Percentiles rank a stretch among this genome's conserved stretches.
Conservation (phyloP, 1,140 invertebrate genomes). For the Centruroides vittatus region DNA sequence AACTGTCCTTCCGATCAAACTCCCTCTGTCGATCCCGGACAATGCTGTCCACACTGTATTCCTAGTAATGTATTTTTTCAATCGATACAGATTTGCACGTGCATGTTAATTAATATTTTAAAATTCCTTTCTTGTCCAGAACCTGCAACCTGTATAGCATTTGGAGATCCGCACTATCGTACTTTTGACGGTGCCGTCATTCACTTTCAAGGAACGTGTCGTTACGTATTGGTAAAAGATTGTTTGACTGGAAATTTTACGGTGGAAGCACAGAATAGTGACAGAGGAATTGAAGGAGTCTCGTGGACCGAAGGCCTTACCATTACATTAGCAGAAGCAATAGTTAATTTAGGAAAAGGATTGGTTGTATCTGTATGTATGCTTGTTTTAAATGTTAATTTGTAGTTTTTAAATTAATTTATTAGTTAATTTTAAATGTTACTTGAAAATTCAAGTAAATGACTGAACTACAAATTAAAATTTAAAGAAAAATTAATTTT, state of each 20-base stretch:
- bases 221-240: slow-evolving; percentile 11
- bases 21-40: slow-evolving; percentile 48
- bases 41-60: slow-evolving; percentile 74
- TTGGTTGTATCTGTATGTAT: slow-evolving; percentile 7
- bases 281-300: slow-evolving; percentile 14
- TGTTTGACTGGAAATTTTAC: slow-evolving; percentile 9
- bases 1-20: slow-evolving; percentile 58
- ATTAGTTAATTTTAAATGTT: too few species aligned
- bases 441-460: background rate
- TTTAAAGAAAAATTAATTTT: too few species aligned
- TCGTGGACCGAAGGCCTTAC: slow-evolving; percentile 14
- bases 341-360: slow-evolving; percentile 6
- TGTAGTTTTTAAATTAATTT: too few species aligned
- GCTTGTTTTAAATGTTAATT: background rate
- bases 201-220: slow-evolving; percentile 50
- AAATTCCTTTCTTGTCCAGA: background rate
- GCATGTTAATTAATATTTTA: too few species aligned
- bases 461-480: too few species aligned
- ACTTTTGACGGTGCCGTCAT: slow-evolving; percentile 85
- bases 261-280: slow-evolving; percentile 10
- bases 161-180: slow-evolving; percentile 84
- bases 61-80: slow-evolving; percentile 39
- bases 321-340: slow-evolving; percentile 4
- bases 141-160: slow-evolving; percentile 61
- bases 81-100: too few species aligned